Evolutionary conservation across 64 coral and sea anemone species (phyloP).

Genomic region (Trachythela sp.): DNA sequence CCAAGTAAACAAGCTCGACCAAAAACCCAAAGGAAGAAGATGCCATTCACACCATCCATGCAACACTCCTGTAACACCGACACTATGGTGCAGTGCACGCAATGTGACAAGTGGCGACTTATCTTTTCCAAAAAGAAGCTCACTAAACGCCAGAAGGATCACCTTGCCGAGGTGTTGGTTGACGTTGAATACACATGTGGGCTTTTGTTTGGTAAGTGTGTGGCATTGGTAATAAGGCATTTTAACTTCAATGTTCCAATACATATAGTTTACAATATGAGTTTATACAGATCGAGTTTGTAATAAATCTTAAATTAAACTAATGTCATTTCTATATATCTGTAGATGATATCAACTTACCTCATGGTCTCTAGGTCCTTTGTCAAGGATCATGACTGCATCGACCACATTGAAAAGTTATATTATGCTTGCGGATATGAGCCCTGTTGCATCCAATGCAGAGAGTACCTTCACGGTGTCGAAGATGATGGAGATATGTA

Average conservation of each 20-base stretch:
- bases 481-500: constrained; percentile 1
- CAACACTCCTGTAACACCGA: background rate
- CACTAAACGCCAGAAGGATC: background rate
- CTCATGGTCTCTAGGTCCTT: background rate
- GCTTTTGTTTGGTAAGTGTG: constrained; percentile 11
- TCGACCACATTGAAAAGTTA: constrained; percentile 1
- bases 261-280: no score
- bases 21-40: constrained; percentile 15
- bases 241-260: no score
- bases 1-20: constrained; percentile 12
- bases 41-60: constrained; percentile 11
- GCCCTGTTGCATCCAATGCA: background rate
- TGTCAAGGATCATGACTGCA: background rate
- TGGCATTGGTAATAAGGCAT: no score
- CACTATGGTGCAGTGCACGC: background rate
- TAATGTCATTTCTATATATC: background rate
- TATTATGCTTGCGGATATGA: constrained; percentile 1
- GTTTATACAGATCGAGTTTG: background rate
- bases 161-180: background rate
- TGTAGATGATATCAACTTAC: background rate
- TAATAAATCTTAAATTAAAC: background rate
- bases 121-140: background rate
- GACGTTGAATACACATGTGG: constrained; percentile 15
- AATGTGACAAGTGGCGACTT: background rate
- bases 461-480: background rate